These are phyloP conservation scores for Drosophila diplacantha DNA, from an alignment of 2,888 invertebrate species.

Conservation along the genomic window DNA sequence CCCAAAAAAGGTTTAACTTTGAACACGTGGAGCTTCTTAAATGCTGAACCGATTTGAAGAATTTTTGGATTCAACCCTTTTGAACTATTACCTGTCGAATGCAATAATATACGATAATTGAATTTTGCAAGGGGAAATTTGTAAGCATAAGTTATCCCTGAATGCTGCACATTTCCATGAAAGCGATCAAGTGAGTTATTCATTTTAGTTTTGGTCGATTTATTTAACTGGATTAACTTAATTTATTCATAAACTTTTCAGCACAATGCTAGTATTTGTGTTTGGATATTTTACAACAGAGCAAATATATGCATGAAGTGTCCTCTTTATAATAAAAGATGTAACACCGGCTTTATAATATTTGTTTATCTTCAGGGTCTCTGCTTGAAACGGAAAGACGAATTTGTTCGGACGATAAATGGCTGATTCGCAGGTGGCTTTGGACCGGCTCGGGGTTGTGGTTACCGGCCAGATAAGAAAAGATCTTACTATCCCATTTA, in stretches of 20 bases:
- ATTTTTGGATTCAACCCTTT: too few relatives aligned
- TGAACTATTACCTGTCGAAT: too few relatives aligned
- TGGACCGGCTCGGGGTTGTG: conserved; percentile 53
- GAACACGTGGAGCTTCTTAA: too few relatives aligned
- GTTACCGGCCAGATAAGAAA: conserved; percentile 46
- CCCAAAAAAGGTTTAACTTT: too few relatives aligned
- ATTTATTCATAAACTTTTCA: neutral
- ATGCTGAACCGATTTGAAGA: too few relatives aligned
- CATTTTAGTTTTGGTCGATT: neutral
- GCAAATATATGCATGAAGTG: too few relatives aligned
- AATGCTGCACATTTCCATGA: neutral
- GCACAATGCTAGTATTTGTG: neutral
- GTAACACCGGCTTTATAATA: too few relatives aligned
- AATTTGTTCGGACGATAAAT: conserved; percentile 38
- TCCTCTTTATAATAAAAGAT: too few relatives aligned
- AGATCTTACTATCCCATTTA: neutral
- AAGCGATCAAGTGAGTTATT: neutral
- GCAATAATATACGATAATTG: too few relatives aligned
- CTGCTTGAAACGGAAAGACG: conserved; percentile 15
- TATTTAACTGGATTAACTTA: too few relatives aligned
- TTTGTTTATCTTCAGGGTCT: too few relatives aligned
- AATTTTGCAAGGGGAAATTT: neutral
- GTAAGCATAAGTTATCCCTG: neutral
- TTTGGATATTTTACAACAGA: neutral
- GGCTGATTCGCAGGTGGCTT: conserved; percentile 32